Evolutionary conservation across 2,888 invertebrate genomes (phyloP).

Genomic region (Brenthis daphne): DNA sequence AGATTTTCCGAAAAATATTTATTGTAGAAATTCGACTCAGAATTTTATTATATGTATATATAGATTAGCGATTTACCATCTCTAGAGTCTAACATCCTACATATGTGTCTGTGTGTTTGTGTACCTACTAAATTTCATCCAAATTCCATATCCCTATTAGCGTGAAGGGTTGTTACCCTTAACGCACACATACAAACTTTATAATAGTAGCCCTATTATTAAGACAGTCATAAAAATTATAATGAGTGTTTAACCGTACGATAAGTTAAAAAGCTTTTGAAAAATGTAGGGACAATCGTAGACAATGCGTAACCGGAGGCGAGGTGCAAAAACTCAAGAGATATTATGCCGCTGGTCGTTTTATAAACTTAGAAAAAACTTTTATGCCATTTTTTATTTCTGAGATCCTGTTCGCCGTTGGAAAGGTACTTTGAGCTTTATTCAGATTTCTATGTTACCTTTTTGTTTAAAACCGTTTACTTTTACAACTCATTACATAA

Average conservation of each 20-base stretch:
- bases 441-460: constrained; percentile 10
- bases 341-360: constrained; percentile 25
- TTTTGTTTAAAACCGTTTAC: neutral
- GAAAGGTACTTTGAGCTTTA: constrained; percentile 2
- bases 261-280: too few species aligned
- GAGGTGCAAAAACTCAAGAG: constrained; percentile 26
- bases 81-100: too few species aligned
- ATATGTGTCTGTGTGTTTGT: too few species aligned
- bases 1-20: too few species aligned
- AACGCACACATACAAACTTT: neutral
- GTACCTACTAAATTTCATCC: too few species aligned
- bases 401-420: constrained; percentile 26
- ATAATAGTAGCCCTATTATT: neutral
- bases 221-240: too few species aligned
- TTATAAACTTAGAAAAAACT: constrained; percentile 38
- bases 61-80: too few species aligned
- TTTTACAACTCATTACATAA: neutral
- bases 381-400: constrained; percentile 41
- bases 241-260: too few species aligned
- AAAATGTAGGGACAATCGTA: constrained; percentile 4
- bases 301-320: constrained; percentile 8
- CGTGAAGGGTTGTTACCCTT: too few species aligned
- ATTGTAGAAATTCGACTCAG: too few species aligned
- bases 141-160: too few species aligned
- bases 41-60: too few species aligned